A percentile compares a stretch with the other conserved stretches of the same genome.
phyloP scores from a whole-genome alignment of 2,797 vertebrate genomes.

The Craterocephalus amniculus region DNA sequence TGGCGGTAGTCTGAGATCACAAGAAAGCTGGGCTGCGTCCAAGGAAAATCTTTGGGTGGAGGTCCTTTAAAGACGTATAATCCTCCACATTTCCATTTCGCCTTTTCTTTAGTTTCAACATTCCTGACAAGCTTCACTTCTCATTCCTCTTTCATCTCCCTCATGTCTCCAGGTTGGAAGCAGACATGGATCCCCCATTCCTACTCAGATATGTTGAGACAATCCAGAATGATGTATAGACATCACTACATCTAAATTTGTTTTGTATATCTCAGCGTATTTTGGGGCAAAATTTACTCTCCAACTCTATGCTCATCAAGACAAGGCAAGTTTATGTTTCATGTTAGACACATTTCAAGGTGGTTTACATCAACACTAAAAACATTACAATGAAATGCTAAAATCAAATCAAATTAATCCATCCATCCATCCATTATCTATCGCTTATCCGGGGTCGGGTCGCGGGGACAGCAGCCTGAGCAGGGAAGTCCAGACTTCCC shows the following conservation, averaged over 20 bases:
- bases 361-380: no score
- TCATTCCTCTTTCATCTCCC: conserved; percentile 44
- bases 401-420: no score
- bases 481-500: no score
- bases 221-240: neutral
- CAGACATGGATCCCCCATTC: conserved; percentile 13
- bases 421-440: no score
- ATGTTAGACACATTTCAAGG: no score
- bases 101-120: conserved; percentile 58
- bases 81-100: conserved; percentile 32
- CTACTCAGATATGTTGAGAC: neutral
- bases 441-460: no score
- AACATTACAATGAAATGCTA: no score
- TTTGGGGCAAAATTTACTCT: conserved; percentile 26
- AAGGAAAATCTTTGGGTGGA: conserved; percentile 61
- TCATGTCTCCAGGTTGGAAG: conserved; percentile 30
- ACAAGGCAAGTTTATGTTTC: no score
- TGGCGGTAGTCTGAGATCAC: conserved; percentile 40
- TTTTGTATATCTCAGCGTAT: conserved; percentile 13
- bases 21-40: conserved; percentile 40
- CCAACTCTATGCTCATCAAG: conserved; percentile 1
- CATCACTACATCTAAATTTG: neutral
- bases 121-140: conserved; percentile 57
- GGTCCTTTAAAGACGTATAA: conserved; percentile 51
- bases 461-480: no score